These are phyloP conservation scores for Thereva nobilitata DNA, from an alignment of 2,888 invertebrate genomes.

Conservation along the genomic window DNA sequence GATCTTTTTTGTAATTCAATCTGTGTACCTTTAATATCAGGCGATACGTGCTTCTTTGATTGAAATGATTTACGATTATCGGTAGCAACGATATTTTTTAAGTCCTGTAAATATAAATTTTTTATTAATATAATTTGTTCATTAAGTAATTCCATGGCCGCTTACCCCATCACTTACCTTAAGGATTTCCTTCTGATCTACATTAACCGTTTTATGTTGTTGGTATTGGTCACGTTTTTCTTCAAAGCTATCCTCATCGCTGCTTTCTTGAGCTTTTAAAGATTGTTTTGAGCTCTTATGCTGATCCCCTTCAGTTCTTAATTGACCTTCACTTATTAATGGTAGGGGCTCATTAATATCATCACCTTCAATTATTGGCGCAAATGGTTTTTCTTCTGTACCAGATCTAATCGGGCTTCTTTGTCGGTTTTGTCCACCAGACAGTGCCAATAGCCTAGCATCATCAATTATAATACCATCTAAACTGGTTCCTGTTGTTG, in stretches of 20 bases:
- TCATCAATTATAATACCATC: constrained; percentile 56
- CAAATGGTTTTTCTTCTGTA: constrained; percentile 27
- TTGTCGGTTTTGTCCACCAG: constrained; percentile 2
- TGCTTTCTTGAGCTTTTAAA: constrained; percentile 56
- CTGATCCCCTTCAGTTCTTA: constrained; percentile 10
- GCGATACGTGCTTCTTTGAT: constrained; percentile 58
- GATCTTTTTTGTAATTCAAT: constrained; percentile 57
- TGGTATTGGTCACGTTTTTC: constrained; percentile 57
- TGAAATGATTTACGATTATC: constrained; percentile 58
- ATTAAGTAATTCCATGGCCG: too few relatives aligned
- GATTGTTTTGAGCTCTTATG: constrained; percentile 45
- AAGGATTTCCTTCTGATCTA: constrained; percentile 58
- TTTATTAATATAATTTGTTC: background rate
- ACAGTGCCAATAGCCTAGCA: constrained; percentile 28
- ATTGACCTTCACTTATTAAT: constrained; percentile 42
- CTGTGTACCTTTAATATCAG: constrained; percentile 57
- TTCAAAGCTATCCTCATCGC: constrained; percentile 58
- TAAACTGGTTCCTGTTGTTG: constrained; percentile 66
- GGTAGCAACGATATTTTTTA: constrained; percentile 54
- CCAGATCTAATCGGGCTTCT: constrained; percentile 16
- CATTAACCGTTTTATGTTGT: constrained; percentile 57
- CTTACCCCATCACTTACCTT: constrained; percentile 46
- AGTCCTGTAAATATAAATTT: constrained; percentile 47
- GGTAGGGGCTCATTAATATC: constrained; percentile 48
- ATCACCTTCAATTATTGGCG: constrained; percentile 48